A percentile compares a stretch with the other conserved stretches of the same genome.
Evolutionary conservation across 2,888 invertebrate species (phyloP).

Genomic region (Amphipoea oculea): DNA sequence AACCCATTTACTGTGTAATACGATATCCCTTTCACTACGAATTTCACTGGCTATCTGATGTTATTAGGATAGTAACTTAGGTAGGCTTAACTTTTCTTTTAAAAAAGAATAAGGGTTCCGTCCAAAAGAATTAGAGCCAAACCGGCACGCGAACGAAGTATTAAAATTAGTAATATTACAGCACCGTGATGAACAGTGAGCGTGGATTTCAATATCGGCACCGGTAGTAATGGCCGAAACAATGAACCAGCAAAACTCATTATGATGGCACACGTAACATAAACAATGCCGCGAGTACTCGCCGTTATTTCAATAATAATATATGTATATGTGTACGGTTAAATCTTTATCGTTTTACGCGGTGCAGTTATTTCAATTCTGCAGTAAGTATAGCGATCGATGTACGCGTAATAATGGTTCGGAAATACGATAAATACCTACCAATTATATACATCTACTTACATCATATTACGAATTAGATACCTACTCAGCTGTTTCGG

Average conservation of each 20-base stretch:
- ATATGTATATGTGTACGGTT: conserved; percentile 4
- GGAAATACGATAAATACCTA: background rate
- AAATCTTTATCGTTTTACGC: background rate
- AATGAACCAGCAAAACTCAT: conserved; percentile 52
- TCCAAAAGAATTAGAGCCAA: background rate
- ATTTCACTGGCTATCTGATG: too few species aligned
- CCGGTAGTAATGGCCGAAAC: conserved; percentile 46
- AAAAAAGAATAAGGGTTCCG: too few species aligned
- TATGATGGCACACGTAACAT: conserved; percentile 58
- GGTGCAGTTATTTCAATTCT: background rate
- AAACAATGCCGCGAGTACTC: conserved; percentile 38
- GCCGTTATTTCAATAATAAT: conserved; percentile 18
- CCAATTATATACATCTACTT: background rate
- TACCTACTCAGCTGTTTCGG: background rate
- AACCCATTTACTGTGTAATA: too few species aligned
- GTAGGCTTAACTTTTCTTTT: too few species aligned
- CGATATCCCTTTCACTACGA: too few species aligned
- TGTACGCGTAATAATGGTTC: background rate
- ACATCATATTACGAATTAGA: background rate
- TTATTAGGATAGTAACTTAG: too few species aligned
- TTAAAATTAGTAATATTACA: conserved; percentile 20
- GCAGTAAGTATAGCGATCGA: background rate
- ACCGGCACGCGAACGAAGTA: too few species aligned
- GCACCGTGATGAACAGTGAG: conserved; percentile 46
- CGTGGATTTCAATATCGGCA: conserved; percentile 41